phyloP scores from a whole-genome alignment of 1,140 invertebrate genomes.

The Diuraphis noxia region DNA sequence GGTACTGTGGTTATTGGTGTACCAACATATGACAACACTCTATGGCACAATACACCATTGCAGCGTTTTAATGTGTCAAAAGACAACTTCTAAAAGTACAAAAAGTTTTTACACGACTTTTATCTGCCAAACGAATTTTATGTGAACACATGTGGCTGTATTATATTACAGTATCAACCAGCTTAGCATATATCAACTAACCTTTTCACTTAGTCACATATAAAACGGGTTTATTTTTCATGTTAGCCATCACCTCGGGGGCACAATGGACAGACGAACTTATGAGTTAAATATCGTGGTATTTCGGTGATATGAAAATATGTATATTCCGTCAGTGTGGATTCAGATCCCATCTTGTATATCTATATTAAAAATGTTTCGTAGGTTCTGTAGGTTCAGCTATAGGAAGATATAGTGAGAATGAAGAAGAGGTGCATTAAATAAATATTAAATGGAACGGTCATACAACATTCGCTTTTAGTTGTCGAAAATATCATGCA shows the following conservation, averaged over 20 bases:
- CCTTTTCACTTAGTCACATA: background rate
- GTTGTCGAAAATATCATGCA: too few relatives aligned
- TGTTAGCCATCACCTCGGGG: too few relatives aligned
- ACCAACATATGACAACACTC: background rate
- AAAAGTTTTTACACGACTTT: background rate
- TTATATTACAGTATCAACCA: too few relatives aligned
- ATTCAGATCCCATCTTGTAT: background rate
- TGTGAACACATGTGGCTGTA: background rate
- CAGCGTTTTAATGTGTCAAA: too few relatives aligned
- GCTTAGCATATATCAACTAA: background rate
- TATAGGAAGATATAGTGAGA: background rate
- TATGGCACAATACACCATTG: background rate
- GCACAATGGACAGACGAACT: too few relatives aligned
- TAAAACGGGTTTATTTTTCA: background rate
- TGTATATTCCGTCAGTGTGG: background rate
- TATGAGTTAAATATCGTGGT: background rate
- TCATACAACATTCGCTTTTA: too few relatives aligned
- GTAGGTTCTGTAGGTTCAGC: too few relatives aligned
- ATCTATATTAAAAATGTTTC: background rate
- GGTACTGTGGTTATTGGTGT: background rate
- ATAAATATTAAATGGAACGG: too few relatives aligned
- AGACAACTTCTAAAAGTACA: background rate
- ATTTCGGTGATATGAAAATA: background rate
- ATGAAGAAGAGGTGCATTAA: too few relatives aligned
- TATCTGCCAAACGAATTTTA: background rate